Base-by-base conservation (phyloP, 1,140 invertebrate species). In the Bacillus rossius region DNA sequence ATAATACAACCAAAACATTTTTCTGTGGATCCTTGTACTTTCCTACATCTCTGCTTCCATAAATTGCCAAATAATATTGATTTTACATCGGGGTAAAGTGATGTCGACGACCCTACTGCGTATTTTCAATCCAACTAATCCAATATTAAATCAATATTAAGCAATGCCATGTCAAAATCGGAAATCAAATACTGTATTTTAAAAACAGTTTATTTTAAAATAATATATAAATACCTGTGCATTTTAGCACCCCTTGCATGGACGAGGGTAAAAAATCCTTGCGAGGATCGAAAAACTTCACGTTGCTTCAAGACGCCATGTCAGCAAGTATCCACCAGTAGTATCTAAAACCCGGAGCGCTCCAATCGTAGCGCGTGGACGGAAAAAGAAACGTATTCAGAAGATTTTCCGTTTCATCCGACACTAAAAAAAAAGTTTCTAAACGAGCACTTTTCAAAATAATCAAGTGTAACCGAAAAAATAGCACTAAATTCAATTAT, bases 1-100 rank as follows among this genome's bases (percentile, higher is more conserved):
- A 34, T 34, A 34, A 34, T 34, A 34, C 29, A 34, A 7, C 10
- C 29, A 7, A 34, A 4, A 34, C 10, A 34, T 34, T 34, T 34
- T 7, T 34, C 10, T 34, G 5, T 34, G 5, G n/a, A 7, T 34
- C 29, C 29, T 34, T 7, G 29, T 10, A 34, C 29, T 34, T 34
- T 34, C 10, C 29, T 34, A 10, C 29, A 17, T 29, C 16, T 8
- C 37, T 25, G 48, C 25, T 20, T 40, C 34, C 8, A 42, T 7
- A 54, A 23, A 25, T 54, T 54, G 22, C 25, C 52, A 19, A 54
- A 54, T 54, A 54, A 42, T 54, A 54, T 54, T 54, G 52, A 54
- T 54, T 54, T 54, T 54, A 29, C 41, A 40, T 54, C 52, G 52
- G 52, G 52, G 52, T 43, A 54, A 54, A 54, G 23, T 40, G 52